phyloP scores from a whole-genome alignment of 1,140 invertebrate genomes.

The Pantala flavescens region DNA sequence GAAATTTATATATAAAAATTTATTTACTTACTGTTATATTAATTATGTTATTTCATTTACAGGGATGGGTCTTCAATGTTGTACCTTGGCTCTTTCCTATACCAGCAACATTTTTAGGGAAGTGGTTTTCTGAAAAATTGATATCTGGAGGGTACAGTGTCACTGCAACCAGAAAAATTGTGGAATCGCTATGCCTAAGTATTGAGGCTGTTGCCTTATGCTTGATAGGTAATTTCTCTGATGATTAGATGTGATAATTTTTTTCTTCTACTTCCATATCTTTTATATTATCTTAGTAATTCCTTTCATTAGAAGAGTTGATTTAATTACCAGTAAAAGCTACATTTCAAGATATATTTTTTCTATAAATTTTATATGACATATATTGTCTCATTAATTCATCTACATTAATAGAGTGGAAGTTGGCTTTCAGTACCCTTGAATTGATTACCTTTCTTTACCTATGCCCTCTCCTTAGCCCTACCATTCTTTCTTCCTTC shows the following conservation, averaged over 20 bases:
- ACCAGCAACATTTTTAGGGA: constrained; percentile 52
- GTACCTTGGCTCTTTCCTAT: constrained; percentile 59
- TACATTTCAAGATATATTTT: no score
- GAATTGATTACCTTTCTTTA: no score
- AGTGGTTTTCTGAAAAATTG: constrained; percentile 50
- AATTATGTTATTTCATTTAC: constrained; percentile 4
- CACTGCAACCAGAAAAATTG: constrained; percentile 42
- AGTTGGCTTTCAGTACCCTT: no score
- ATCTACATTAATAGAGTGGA: no score
- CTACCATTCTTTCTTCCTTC: no score
- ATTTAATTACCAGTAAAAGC: no score
- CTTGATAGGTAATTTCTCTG: constrained; percentile 38
- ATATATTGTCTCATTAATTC: no score
- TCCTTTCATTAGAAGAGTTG: background rate
- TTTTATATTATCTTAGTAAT: background rate
- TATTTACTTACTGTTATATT: no score
- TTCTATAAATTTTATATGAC: no score
- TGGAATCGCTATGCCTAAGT: constrained; percentile 50
- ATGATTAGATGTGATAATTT: constrained; percentile 19
- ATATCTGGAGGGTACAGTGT: constrained; percentile 41
- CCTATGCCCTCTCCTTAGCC: no score
- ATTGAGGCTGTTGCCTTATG: constrained; percentile 50
- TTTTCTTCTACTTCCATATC: constrained; percentile 24
- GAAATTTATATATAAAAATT: no score
- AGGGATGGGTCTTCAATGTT: constrained; percentile 59